These are phyloP conservation scores for Microctonus hyperodae DNA, from an alignment of 2,888 invertebrate species.

Conservation along the genomic window DNA sequence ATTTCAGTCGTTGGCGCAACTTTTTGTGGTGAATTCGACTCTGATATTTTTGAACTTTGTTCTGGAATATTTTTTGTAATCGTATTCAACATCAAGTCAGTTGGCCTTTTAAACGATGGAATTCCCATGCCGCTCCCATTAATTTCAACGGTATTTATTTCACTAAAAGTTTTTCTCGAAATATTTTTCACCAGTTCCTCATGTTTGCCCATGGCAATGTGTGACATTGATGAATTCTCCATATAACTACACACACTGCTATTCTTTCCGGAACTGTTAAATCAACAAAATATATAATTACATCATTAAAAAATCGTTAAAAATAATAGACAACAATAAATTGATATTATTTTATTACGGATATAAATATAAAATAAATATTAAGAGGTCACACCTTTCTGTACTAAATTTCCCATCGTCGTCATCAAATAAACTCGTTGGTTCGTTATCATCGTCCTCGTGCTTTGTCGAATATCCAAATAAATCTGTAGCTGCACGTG, in stretches of 20 bases:
- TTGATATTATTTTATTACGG: background rate
- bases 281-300: background rate
- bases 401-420: slow-evolving; percentile 49
- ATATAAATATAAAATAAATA: background rate
- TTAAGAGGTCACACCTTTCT: slow-evolving; percentile 35
- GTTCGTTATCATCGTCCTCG: slow-evolving; percentile 57
- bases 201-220: slow-evolving; percentile 34
- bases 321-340: background rate
- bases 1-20: background rate
- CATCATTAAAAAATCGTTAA: background rate
- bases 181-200: background rate
- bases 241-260: slow-evolving; percentile 41
- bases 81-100: background rate
- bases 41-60: background rate
- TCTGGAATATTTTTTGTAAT: background rate
- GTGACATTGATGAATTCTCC: slow-evolving; percentile 39
- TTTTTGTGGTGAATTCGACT: background rate
- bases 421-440: slow-evolving; percentile 63
- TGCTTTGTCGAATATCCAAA: slow-evolving; percentile 52
- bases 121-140: background rate
- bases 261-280: background rate
- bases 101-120: background rate
- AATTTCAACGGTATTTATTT: background rate
- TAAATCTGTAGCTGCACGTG: slow-evolving; percentile 57
- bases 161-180: background rate